Evolutionary conservation across 2,888 invertebrate species (phyloP).

Genomic region (Sepioteuthis lessoniana): DNA sequence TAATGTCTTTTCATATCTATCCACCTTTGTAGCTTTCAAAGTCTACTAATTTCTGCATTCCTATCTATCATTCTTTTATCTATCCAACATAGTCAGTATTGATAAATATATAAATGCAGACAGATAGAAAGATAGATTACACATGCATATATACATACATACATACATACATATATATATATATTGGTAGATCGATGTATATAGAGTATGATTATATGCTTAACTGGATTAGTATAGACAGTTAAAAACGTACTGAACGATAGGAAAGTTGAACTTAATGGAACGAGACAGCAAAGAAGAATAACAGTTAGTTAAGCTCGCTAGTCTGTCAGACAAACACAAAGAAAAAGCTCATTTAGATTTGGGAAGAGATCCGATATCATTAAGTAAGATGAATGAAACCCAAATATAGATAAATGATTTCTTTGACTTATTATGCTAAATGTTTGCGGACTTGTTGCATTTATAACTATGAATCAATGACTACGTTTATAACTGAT

Average conservation of each 20-base stretch:
- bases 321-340: background rate
- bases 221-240: background rate
- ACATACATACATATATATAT: background rate
- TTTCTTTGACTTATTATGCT: background rate
- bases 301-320: background rate
- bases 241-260: background rate
- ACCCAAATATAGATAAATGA: background rate
- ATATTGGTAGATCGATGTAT: background rate
- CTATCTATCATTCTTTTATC: no score
- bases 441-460: background rate
- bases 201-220: background rate
- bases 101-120: no score
- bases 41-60: no score
- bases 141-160: background rate
- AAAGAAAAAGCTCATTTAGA: background rate
- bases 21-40: no score
- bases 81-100: no score
- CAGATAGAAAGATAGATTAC: no score
- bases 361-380: background rate
- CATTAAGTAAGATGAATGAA: background rate
- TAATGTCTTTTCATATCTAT: no score
- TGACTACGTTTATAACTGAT: no score
- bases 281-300: background rate
- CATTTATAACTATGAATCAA: no score
- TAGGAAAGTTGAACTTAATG: background rate